Evolutionary conservation across 1,140 invertebrate species (phyloP).

Genomic region (Heliothis subflexa): DNA sequence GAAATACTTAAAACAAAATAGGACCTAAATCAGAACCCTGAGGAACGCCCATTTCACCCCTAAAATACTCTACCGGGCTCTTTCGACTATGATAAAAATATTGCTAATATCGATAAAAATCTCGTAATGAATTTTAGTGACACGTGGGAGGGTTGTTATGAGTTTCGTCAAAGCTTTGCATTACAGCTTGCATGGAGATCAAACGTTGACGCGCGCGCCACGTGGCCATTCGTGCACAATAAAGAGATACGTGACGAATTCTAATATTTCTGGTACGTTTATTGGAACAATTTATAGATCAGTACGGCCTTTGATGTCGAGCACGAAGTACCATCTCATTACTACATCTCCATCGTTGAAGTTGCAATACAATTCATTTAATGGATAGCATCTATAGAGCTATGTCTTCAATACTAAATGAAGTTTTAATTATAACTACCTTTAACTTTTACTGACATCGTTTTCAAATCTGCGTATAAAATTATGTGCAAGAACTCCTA

Average conservation of each 20-base stretch:
- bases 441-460: no score
- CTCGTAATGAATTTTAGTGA: conserved; percentile 11
- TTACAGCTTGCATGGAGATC: conserved; percentile 35
- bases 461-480: no score
- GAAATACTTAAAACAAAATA: no score
- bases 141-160: neutral
- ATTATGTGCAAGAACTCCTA: no score
- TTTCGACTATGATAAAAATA: neutral
- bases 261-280: conserved; percentile 24
- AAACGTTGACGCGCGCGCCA: conserved; percentile 33
- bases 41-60: neutral
- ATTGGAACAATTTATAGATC: conserved; percentile 15
- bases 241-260: conserved; percentile 42
- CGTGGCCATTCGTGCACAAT: conserved; percentile 34
- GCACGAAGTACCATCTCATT: neutral
- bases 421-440: no score
- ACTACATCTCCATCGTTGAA: no score
- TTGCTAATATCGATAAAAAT: neutral
- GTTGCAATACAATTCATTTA: no score
- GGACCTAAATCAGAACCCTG: no score
- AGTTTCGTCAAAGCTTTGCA: conserved; percentile 10
- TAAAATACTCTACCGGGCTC: no score
- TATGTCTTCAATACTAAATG: no score
- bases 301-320: neutral
- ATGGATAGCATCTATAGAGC: no score